Conservation (phyloP, 1,140 invertebrate genomes). For the Temnothorax nylanderi region DNA sequence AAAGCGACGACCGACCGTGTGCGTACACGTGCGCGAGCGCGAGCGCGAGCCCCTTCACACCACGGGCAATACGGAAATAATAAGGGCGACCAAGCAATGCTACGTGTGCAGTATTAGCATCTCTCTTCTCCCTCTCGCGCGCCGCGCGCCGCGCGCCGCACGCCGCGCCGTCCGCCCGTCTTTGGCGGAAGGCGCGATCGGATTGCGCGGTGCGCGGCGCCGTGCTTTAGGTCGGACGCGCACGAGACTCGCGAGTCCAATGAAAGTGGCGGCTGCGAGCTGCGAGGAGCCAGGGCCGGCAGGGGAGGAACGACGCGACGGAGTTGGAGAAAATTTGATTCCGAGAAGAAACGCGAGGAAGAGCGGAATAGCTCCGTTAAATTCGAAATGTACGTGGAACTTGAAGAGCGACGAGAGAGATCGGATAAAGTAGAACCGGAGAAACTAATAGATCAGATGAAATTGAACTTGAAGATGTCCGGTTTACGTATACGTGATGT, state of each 20-base stretch:
- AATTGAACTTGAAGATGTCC: neutral
- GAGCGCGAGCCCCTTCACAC: too few relatives aligned
- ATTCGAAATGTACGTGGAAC: neutral
- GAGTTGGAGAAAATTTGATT: constrained; percentile 1
- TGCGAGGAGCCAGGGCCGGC: neutral
- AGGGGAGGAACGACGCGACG: neutral
- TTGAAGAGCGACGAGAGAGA: neutral
- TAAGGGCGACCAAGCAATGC: constrained; percentile 35
- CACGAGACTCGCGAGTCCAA: constrained; percentile 21
- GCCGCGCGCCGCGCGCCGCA: too few relatives aligned
- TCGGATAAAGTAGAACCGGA: neutral
- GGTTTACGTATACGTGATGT: neutral
- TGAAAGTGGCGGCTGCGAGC: neutral
- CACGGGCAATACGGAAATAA: constrained; percentile 34
- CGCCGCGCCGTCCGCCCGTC: neutral
- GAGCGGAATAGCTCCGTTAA: neutral
- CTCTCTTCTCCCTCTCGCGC: neutral
- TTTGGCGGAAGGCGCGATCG: constrained; percentile 32
- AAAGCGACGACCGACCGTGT: neutral
- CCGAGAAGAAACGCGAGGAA: neutral
- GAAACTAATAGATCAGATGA: neutral
- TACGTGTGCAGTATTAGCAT: constrained; percentile 37
- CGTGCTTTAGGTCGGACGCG: constrained; percentile 40
- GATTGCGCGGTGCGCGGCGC: constrained; percentile 48
- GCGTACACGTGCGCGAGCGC: neutral